Percentiles rank a stretch among this genome's conserved stretches.
Evolutionary conservation across 1,140 invertebrate genomes (phyloP).

Genomic region (Drosophila arawakana): DNA sequence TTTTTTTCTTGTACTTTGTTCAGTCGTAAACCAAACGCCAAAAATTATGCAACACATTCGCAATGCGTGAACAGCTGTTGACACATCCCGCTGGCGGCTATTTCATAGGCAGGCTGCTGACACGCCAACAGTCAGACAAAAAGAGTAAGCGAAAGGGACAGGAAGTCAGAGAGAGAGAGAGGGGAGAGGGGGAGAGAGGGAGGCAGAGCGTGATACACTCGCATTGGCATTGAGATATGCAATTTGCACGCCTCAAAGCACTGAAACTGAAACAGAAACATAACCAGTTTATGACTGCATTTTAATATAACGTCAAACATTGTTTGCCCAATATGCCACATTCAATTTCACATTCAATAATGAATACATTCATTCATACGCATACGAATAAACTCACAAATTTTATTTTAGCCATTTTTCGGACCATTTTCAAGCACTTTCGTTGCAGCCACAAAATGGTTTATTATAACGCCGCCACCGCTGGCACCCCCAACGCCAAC

Average conservation of each 20-base stretch:
- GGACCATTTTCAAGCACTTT: conserved; percentile 20
- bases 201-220: not conserved
- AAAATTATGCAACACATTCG: conserved; percentile 62
- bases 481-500: not conserved
- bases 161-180: not conserved
- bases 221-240: conserved; percentile 71
- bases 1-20: conserved; percentile 14
- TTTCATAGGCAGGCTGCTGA: conserved; percentile 51
- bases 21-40: conserved; percentile 36
- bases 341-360: conserved; percentile 70
- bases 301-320: conserved; percentile 77
- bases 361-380: conserved; percentile 23
- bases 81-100: conserved; percentile 64
- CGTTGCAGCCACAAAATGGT: conserved; percentile 64
- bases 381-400: not conserved
- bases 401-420: conserved; percentile 46
- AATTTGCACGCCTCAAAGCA: conserved; percentile 71
- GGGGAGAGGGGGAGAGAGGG: not conserved
- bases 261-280: conserved; percentile 24
- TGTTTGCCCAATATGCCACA: conserved; percentile 62
- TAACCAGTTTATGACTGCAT: conserved; percentile 67
- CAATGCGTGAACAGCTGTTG: conserved; percentile 66
- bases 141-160: not conserved
- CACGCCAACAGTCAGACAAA: not conserved
- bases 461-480: conserved; percentile 67